Evolutionary conservation across 2,888 invertebrate species (phyloP), one percentile per base, ranked within the genome.

Genomic region (Melipona beecheii): DNA sequence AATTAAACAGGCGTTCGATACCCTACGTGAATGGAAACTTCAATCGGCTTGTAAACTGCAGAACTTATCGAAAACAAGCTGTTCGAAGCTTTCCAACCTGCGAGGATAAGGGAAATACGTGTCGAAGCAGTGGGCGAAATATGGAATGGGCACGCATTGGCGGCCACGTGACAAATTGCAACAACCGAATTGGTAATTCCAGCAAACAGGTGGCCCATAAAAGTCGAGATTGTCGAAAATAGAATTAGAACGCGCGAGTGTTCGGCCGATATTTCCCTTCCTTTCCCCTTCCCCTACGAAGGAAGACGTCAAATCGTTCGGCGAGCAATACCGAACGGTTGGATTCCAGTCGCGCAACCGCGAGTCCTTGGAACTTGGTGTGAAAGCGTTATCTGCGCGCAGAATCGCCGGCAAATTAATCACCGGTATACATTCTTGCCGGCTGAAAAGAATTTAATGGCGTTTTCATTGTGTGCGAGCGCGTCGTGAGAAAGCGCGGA

Each of bases 1-100:
- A 93, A 93, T 93, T 93, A 93, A 93, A 92, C 91, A 90, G 86
- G 83, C 89, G 76, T 64, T 77, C 64, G 66, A 24, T 78, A 69
- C 56, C 68, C 43, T 65, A 43, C 36, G 64, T 19, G 31, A 50
- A 36, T 15, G 6, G 62, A 64, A 52, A n/a, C 13, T 2, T 54
- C 13, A 17, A 50, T 31, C 64, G 6, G 2, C 24, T 2, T 15
- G 60, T 6, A 2, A 27, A n/a, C 27, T 21, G 58, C 9, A 9
- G 24, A 27, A 49, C 6, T 27, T 50, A 60, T 54, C 36, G 54
- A n/a, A 31, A 70, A n/a, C n/a, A 0, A 9, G 36, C 17, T 36
- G 21, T 0, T 27, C 52, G 27, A 31, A 17, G 27, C 1, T 36
- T 54, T 24, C n/a, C 13, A 2, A 36, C 2, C 27, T 52, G 49